Percentiles rank a stretch among this genome's conserved stretches.
These are phyloP conservation scores for Crypturellus tataupa DNA, from an alignment of 2,797 vertebrate genomes.

Conservation along the genomic window DNA sequence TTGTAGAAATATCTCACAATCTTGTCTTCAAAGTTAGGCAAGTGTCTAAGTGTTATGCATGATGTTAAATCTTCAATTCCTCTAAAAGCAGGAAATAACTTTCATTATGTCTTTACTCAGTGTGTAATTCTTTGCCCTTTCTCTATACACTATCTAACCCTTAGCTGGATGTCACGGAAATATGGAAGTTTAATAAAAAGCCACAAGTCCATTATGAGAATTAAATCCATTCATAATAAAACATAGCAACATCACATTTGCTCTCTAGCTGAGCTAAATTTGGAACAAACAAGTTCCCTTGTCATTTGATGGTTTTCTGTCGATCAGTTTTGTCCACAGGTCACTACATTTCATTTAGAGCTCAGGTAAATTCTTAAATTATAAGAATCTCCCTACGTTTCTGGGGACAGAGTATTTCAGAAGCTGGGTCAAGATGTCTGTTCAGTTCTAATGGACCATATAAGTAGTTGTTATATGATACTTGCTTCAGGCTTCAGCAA, in stretches of 20 bases:
- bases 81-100: neutral
- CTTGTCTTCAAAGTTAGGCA: neutral
- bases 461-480: neutral
- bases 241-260: neutral
- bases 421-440: neutral
- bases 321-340: neutral
- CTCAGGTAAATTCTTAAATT: neutral
- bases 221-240: neutral
- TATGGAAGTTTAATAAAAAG: neutral
- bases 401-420: neutral
- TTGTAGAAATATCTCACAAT: neutral
- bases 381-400: neutral
- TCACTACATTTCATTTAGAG: neutral
- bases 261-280: neutral
- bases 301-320: neutral
- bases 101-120: neutral
- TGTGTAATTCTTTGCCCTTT: neutral
- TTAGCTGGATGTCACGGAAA: neutral
- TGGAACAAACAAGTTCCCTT: neutral
- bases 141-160: neutral
- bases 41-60: accelerated
- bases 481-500: neutral
- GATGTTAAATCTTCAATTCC: neutral
- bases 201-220: neutral
- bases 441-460: neutral